Base-by-base conservation (phyloP, 2,888 invertebrate species). In the Ypsolopha scabrella region DNA sequence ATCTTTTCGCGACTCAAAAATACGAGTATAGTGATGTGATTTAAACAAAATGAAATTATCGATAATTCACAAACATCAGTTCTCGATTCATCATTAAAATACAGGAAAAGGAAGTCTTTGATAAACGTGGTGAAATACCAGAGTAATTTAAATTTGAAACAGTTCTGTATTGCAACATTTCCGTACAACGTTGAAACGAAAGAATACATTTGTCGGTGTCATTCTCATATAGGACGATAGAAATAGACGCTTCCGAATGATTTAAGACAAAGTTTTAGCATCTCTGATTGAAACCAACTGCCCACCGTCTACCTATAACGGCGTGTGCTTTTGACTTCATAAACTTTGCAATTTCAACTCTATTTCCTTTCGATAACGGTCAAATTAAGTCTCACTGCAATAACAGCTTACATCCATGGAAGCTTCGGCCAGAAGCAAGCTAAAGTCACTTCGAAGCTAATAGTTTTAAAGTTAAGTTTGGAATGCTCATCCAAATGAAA, bases 271-370 rank as follows among this genome's bases (percentile, higher is more conserved):
- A 75, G 60, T 75, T 83, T 81, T 59, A 63, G 72, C 72, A 67
- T 49, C 79, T 50, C 58, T 68, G 79, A 55, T 60, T 64, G 51
- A 56, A 61, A 79, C 75, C 85, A 83, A 85, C 85, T 85, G 85
- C 82, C 76, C 74, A 75, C 71, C 63, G 71, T 67, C 75, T 73
- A 76, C 66, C 67, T 68, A 75, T 68, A 72, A 60, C 59, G 68
- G 63, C 66, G 55, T 53, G 64, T 78, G 75, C 76, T 76, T 74
- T 72, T 35, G 58, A 46, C 49, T 52, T 14, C 2, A 24, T 4
- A 41, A 11, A 38, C 37, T 52, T 60, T 43, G 9, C 38, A 34
- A 68, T 54, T 55, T 54, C 37, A 54, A 60, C 59, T 57, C 57
- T 69, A 67, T 6, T 0, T 0, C 0, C 0, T 0, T 0, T 0